A percentile compares a stretch with the other conserved stretches of the same genome.
Conservation (phyloP, 2,888 invertebrate species). For the Rutpela maculata region DNA sequence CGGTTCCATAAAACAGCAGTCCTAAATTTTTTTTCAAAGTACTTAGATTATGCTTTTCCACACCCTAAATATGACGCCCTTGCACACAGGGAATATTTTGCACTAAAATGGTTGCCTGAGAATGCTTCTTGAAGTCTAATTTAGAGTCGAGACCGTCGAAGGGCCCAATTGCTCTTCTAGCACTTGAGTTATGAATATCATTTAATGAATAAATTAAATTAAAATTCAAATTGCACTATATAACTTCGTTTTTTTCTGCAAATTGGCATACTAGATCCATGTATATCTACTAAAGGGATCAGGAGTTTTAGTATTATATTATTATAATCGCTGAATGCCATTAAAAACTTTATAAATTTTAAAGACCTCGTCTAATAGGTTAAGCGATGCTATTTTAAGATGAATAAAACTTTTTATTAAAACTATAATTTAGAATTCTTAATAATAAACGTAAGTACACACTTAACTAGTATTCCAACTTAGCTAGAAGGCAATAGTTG, state of each 20-base stretch:
- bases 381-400: too few species aligned
- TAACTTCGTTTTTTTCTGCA: neutral
- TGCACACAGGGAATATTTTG: slow-evolving; percentile 14
- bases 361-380: too few species aligned
- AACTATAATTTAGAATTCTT: too few species aligned
- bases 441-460: too few species aligned
- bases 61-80: neutral
- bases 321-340: too few species aligned
- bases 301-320: neutral
- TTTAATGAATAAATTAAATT: slow-evolving; percentile 30
- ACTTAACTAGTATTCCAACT: too few species aligned
- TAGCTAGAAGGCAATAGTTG: too few species aligned
- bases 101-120: slow-evolving; percentile 7
- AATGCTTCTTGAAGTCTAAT: slow-evolving; percentile 9
- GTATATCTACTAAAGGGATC: neutral
- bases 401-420: too few species aligned
- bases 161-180: slow-evolving; percentile 7
- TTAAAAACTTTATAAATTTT: too few species aligned
- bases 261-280: neutral
- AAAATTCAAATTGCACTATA: slow-evolving; percentile 16
- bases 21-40: neutral
- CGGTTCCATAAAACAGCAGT: too few species aligned
- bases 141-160: slow-evolving; percentile 8
- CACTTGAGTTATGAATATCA: slow-evolving; percentile 26
- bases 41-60: neutral